Conservation (phyloP, 2,113 vertebrate genomes). For the Pionites leucogaster region DNA sequence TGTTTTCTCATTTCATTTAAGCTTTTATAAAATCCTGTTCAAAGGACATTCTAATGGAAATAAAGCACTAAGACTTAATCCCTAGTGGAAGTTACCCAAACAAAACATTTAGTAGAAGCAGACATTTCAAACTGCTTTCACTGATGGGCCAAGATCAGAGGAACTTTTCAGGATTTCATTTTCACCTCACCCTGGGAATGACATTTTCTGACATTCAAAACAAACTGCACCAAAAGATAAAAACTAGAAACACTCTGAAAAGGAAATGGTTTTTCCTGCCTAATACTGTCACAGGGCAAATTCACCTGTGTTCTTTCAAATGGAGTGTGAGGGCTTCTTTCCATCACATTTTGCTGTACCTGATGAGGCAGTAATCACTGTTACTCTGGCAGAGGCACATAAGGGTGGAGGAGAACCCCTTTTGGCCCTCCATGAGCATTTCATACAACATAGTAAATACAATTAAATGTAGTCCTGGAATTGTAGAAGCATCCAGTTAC, state of each 20-base stretch:
- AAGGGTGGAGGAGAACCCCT: background rate
- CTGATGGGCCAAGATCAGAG: slow-evolving; percentile 29
- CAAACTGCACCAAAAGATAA: background rate
- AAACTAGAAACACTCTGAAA: background rate
- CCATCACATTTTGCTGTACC: background rate
- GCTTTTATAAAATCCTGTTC: slow-evolving; percentile 17
- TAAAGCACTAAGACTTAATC: slow-evolving; percentile 40
- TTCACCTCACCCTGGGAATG: slow-evolving; percentile 21
- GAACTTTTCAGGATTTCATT: slow-evolving; percentile 15
- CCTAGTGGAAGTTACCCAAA: slow-evolving; percentile 46
- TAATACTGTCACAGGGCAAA: background rate
- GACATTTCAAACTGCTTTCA: slow-evolving; percentile 29
- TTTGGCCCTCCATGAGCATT: background rate
- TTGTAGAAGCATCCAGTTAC: background rate
- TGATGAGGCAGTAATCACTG: background rate
- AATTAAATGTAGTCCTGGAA: background rate
- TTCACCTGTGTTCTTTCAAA: background rate
- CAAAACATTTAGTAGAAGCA: slow-evolving; percentile 36
- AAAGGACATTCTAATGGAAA: slow-evolving; percentile 54
- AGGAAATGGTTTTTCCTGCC: background rate
- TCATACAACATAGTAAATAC: background rate
- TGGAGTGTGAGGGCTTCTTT: background rate
- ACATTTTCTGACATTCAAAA: background rate
- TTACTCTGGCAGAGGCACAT: background rate
- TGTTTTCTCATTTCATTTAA: slow-evolving; percentile 41